A percentile compares a stretch with the other conserved stretches of the same genome.
phyloP scores from a whole-genome alignment of 2,797 vertebrate genomes.

The Diceros bicornis region DNA sequence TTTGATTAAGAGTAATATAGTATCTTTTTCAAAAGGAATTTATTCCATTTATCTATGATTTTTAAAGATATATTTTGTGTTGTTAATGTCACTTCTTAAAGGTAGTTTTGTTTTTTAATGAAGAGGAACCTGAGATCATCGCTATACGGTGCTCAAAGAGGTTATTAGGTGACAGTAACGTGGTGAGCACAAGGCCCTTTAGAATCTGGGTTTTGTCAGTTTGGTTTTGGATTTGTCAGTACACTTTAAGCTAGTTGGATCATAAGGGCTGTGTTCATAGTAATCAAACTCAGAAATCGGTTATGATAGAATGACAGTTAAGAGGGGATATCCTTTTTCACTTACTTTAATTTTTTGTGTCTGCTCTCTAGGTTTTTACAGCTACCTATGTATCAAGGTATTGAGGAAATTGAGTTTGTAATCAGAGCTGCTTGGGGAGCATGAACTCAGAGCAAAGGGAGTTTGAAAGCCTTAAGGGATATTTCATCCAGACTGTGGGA shows the following conservation, averaged over 20 bases:
- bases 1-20: constrained; percentile 42
- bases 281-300: constrained; percentile 36
- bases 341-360: not conserved
- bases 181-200: not conserved
- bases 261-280: not conserved
- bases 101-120: constrained; percentile 23
- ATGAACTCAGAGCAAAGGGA: constrained; percentile 45
- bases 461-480: constrained; percentile 58
- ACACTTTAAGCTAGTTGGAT: not conserved
- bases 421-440: constrained; percentile 60
- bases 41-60: not conserved
- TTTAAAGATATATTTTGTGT: not conserved
- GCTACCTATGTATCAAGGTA: not conserved
- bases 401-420: constrained; percentile 58
- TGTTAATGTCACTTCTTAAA: not conserved
- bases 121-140: not conserved
- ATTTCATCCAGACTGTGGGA: not conserved
- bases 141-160: not conserved
- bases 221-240: constrained; percentile 49
- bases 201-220: not conserved
- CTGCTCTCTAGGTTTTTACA: not conserved
- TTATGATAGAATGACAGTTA: constrained; percentile 9
- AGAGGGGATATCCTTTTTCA: constrained; percentile 1
- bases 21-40: constrained; percentile 32
- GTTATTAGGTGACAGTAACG: not conserved